Evolutionary conservation across 2,113 vertebrate species (phyloP).

Genomic region (Callionymus lyra): DNA sequence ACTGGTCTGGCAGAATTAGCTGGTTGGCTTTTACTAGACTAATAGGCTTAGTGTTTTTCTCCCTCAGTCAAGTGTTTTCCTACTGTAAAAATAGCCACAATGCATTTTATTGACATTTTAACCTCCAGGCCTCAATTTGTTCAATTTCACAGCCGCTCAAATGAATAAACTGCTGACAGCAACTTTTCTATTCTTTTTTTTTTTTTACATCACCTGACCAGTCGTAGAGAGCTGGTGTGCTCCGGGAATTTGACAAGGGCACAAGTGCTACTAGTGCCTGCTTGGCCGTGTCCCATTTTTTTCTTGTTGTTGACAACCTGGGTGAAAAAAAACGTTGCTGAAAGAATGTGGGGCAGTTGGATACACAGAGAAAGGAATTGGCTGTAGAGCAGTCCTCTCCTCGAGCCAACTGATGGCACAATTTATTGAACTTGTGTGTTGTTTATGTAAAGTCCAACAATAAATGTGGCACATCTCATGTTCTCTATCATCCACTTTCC

Average conservation of each 20-base stretch:
- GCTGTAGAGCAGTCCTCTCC: conserved; percentile 6
- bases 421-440: too few relatives aligned
- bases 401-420: too few relatives aligned
- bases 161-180: background rate
- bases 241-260: conserved; percentile 10
- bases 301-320: conserved; percentile 21
- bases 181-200: background rate
- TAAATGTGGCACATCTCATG: conserved; percentile 11
- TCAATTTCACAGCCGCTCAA: background rate
- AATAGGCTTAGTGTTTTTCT: conserved; percentile 23
- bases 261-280: conserved; percentile 7
- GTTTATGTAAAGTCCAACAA: conserved; percentile 3
- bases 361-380: conserved; percentile 35
- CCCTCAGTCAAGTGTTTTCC: too few relatives aligned
- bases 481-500: conserved; percentile 32
- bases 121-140: conserved; percentile 1
- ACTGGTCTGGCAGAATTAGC: conserved; percentile 19
- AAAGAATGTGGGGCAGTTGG: conserved; percentile 57
- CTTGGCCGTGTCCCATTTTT: conserved; percentile 27
- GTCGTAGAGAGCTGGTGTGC: conserved; percentile 3
- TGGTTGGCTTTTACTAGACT: conserved; percentile 21
- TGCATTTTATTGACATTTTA: background rate
- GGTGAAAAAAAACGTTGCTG: conserved; percentile 31
- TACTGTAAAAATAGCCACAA: background rate
- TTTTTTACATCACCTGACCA: conserved; percentile 2